These are phyloP conservation scores for Lacanobia oleracea DNA, from an alignment of 2,888 invertebrate species.

Conservation along the genomic window DNA sequence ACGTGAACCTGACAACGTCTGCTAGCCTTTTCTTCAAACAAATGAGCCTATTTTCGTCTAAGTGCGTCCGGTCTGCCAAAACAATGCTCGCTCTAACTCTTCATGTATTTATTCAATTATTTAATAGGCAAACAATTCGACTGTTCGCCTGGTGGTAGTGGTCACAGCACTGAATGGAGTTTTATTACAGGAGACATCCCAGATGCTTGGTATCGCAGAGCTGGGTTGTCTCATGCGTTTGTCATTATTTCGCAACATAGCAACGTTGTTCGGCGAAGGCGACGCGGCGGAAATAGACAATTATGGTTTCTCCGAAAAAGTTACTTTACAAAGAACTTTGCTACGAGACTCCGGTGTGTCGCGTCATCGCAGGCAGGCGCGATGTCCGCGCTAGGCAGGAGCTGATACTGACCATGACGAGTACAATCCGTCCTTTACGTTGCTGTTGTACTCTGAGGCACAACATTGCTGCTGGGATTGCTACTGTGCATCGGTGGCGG, in stretches of 20 bases:
- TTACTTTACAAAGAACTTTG: not conserved
- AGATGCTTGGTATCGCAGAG: not conserved
- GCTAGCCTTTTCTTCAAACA: not conserved
- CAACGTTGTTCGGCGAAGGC: not conserved
- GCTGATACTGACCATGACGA: not conserved
- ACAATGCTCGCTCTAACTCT: not conserved
- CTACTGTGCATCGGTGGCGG: too few species aligned
- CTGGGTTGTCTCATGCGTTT: not conserved
- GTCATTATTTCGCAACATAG: not conserved
- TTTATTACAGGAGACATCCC: too few species aligned
- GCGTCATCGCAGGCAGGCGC: too few species aligned
- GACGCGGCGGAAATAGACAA: not conserved
- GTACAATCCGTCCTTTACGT: not conserved
- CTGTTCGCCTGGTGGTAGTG: too few species aligned
- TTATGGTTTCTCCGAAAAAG: not conserved
- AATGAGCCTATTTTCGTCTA: slow-evolving; percentile 7
- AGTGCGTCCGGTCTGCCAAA: slow-evolving; percentile 4
- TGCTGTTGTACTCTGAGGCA: too few species aligned
- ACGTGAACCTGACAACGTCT: slow-evolving; percentile 2
- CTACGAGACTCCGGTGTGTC: not conserved
- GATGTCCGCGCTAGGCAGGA: not conserved
- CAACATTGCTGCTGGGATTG: too few species aligned
- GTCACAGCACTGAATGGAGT: too few species aligned
- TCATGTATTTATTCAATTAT: not conserved
- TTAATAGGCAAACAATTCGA: not conserved